Conservation (phyloP, 2,797 vertebrate species). For the Labeo calbasu region DNA sequence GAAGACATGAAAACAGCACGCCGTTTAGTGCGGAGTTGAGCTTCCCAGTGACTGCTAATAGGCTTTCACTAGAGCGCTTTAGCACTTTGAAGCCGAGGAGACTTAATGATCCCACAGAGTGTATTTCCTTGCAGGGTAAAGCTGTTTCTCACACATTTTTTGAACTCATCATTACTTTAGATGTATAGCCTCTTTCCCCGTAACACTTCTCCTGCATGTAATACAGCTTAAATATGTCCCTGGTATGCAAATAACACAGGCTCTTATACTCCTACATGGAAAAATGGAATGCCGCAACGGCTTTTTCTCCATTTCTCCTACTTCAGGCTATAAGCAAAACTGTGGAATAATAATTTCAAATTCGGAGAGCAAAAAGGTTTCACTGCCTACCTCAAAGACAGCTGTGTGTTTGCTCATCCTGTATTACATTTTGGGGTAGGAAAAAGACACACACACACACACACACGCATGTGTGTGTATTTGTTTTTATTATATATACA, state of each 20-base stretch:
- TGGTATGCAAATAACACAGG: slow-evolving; percentile 68
- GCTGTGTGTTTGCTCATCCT: background rate
- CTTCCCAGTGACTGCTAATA: slow-evolving; percentile 78
- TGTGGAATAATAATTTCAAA: slow-evolving; percentile 49
- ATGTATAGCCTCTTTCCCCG: slow-evolving; percentile 65
- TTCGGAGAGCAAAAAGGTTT: slow-evolving; percentile 34
- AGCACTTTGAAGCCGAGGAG: slow-evolving; percentile 72
- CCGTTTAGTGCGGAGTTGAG: slow-evolving; percentile 76
- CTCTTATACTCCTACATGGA: slow-evolving; percentile 52
- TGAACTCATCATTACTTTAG: slow-evolving; percentile 64
- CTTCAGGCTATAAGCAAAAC: slow-evolving; percentile 66
- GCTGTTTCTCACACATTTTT: slow-evolving; percentile 66
- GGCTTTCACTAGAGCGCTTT: slow-evolving; percentile 76
- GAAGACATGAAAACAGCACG: slow-evolving; percentile 72
- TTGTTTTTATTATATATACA: background rate
- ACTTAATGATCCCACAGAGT: slow-evolving; percentile 73
- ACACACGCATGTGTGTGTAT: background rate
- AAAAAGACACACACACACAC: background rate
- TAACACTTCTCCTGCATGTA: slow-evolving; percentile 67
- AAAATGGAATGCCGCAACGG: slow-evolving; percentile 63
- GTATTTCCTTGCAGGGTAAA: slow-evolving; percentile 70
- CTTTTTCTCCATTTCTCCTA: slow-evolving; percentile 67
- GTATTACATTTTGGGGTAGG: background rate
- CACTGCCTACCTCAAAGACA: slow-evolving; percentile 24
- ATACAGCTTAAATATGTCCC: slow-evolving; percentile 61